Percentiles rank a stretch among this genome's conserved stretches.
Conservation (phyloP, 2,797 vertebrate species). For the Acrocephalus scirpaceus region DNA sequence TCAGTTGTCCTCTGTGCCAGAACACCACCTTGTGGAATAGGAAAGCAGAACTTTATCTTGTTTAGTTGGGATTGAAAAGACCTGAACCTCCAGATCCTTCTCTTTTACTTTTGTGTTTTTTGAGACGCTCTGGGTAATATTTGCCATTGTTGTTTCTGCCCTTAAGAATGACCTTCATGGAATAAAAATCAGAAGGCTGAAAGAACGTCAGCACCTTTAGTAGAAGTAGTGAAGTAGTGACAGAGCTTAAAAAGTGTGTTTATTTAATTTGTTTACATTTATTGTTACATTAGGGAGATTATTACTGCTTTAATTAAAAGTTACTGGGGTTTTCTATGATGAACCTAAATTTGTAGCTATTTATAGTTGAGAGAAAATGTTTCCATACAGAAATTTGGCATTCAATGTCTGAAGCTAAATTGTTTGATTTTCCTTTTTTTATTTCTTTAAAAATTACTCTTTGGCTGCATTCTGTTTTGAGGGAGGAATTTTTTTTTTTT, state of each 20-base stretch:
- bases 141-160: background rate
- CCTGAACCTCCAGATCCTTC: background rate
- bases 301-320: conserved; percentile 30
- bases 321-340: conserved; percentile 43
- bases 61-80: background rate
- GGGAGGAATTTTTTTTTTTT: background rate
- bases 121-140: background rate
- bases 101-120: background rate
- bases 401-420: background rate
- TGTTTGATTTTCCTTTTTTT: conserved; percentile 16
- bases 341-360: conserved; percentile 50
- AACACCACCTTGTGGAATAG: conserved; percentile 59
- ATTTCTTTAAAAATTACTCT: background rate
- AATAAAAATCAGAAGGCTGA: background rate
- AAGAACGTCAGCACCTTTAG: background rate
- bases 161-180: background rate
- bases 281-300: conserved; percentile 4
- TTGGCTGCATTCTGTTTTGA: conserved; percentile 41
- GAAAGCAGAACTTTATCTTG: background rate
- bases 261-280: conserved; percentile 34
- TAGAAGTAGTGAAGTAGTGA: background rate
- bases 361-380: conserved; percentile 42
- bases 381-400: conserved; percentile 54
- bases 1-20: conserved; percentile 29
- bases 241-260: background rate